These are phyloP conservation scores for Augochlora pura DNA, from an alignment of 1,140 invertebrate species.

Conservation along the genomic window DNA sequence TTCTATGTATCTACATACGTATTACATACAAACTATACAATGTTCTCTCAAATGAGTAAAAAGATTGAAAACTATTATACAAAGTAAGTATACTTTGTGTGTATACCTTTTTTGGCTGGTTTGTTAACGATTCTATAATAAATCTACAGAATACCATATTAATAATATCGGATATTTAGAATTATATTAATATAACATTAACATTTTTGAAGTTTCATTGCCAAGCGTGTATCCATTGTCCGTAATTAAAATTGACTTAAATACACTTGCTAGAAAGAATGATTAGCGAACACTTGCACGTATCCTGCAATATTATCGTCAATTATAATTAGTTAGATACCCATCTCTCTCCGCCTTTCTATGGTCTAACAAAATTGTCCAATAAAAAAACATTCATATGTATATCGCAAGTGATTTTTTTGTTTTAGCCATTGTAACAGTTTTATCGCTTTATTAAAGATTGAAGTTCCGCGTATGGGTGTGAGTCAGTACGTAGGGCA, in stretches of 20 bases:
- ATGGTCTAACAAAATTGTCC: constrained; percentile 21
- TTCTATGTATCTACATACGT: no score
- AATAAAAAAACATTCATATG: neutral
- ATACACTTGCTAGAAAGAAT: neutral
- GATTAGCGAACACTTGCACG: neutral
- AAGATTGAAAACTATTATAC: neutral
- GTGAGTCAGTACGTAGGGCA: neutral
- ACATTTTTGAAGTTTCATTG: neutral
- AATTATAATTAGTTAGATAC: constrained; percentile 14
- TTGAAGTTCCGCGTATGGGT: neutral
- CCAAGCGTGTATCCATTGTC: no score
- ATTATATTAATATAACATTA: neutral
- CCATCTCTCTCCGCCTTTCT: constrained; percentile 23
- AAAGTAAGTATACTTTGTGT: neutral
- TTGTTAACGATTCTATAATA: neutral
- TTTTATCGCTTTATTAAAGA: neutral
- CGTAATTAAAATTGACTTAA: neutral
- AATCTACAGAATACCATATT: neutral
- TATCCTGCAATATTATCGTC: constrained; percentile 9
- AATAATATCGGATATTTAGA: neutral
- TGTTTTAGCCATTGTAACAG: neutral
- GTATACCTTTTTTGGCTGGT: neutral
- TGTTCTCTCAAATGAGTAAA: neutral
- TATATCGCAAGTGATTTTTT: neutral
- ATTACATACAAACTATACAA: no score